These are phyloP conservation scores for Drosophila lacicola DNA, from an alignment of 2,888 invertebrate genomes.

Conservation along the genomic window DNA sequence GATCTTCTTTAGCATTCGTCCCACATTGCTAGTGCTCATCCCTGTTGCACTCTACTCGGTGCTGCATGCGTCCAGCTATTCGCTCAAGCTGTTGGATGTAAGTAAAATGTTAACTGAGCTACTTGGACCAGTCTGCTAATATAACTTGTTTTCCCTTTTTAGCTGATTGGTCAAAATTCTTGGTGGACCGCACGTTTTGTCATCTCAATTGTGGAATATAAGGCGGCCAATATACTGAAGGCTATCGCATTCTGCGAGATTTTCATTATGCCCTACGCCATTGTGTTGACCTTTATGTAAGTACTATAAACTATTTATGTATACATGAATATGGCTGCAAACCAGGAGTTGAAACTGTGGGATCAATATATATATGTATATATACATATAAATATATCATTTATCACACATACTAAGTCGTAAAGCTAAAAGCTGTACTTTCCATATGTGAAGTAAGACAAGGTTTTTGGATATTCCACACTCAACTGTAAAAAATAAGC, in stretches of 20 bases:
- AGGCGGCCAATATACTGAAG: conserved; percentile 95
- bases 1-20: conserved; percentile 96
- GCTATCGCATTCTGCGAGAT: conserved; percentile 97
- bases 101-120: conserved; percentile 84
- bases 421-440: too few relatives aligned
- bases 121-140: background rate
- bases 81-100: conserved; percentile 95
- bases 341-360: background rate
- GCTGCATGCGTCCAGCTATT: conserved; percentile 96
- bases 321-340: background rate
- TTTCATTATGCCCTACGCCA: conserved; percentile 93
- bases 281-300: conserved; percentile 94
- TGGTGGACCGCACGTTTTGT: conserved; percentile 94
- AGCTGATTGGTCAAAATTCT: conserved; percentile 96
- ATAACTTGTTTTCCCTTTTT: conserved; percentile 65
- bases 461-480: too few relatives aligned
- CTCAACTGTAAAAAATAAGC: too few relatives aligned
- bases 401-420: too few relatives aligned
- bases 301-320: conserved; percentile 83
- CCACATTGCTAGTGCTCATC: conserved; percentile 94
- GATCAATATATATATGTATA: too few relatives aligned
- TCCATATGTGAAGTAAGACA: too few relatives aligned
- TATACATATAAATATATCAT: too few relatives aligned
- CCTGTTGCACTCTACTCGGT: conserved; percentile 97
- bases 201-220: conserved; percentile 95